A percentile compares a stretch with the other conserved stretches of the same genome.
Conservation (phyloP, 2,797 vertebrate genomes). For the Halcyon badia region DNA sequence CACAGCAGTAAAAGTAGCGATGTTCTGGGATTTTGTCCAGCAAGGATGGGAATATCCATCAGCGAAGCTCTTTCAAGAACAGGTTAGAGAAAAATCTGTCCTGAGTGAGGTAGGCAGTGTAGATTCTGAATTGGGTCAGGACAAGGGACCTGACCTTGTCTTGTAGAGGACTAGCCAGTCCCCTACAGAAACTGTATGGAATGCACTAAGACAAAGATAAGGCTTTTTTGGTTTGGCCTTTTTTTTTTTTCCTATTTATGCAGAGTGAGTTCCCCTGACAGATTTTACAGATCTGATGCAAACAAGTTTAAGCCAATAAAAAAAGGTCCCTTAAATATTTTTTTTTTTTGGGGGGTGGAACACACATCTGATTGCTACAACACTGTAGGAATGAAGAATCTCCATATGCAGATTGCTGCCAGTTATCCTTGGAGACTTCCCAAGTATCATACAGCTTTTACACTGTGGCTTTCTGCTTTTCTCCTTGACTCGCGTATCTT, state of each 20-base stretch:
- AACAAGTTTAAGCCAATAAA: not conserved
- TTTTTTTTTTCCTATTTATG: not conserved
- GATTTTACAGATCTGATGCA: not conserved
- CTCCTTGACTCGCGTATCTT: not conserved
- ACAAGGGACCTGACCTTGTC: not conserved
- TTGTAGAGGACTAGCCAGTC: not conserved
- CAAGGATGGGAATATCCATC: not conserved
- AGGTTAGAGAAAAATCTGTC: not conserved
- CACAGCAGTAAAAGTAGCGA: not conserved
- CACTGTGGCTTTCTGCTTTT: not conserved
- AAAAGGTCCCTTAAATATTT: not conserved
- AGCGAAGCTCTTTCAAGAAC: not conserved
- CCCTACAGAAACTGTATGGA: not conserved
- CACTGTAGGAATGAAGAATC: not conserved
- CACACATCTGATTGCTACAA: not conserved
- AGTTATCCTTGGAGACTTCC: not conserved
- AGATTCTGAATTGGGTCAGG: not conserved
- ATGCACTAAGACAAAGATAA: not conserved
- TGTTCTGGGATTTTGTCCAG: not conserved
- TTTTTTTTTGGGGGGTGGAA: not conserved
- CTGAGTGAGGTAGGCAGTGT: not conserved
- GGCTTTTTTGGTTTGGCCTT: too few relatives aligned
- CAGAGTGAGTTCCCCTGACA: not conserved
- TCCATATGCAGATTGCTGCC: not conserved
- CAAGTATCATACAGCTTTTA: not conserved